Percentiles rank a stretch among this genome's conserved stretches.
Conservation (phyloP, 1,140 invertebrate species). For the Oryctes rhinoceros region DNA sequence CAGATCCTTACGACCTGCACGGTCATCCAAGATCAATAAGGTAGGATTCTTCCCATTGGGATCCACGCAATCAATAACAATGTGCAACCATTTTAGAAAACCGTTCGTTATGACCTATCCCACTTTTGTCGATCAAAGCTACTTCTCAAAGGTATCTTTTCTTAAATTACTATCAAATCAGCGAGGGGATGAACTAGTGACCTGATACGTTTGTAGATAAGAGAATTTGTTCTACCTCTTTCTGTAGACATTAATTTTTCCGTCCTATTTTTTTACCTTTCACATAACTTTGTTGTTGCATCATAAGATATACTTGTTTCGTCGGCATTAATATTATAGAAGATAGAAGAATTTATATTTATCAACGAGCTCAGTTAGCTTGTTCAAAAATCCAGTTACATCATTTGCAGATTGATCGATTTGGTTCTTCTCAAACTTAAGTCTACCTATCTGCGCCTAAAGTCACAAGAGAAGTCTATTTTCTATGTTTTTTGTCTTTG, state of each 20-base stretch:
- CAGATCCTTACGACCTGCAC: too few species aligned
- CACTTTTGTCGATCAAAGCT: constrained; percentile 42
- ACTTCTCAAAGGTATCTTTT: constrained; percentile 40
- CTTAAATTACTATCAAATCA: constrained; percentile 59
- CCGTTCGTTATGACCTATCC: constrained; percentile 47
- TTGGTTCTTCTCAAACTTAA: neutral
- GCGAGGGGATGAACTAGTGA: constrained; percentile 56
- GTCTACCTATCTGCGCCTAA: neutral
- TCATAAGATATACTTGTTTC: constrained; percentile 5
- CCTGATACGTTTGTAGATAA: constrained; percentile 59
- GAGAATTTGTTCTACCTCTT: constrained; percentile 54
- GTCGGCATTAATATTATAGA: constrained; percentile 29
- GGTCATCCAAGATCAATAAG: neutral
- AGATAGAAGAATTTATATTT: constrained; percentile 28
- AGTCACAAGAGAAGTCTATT: constrained; percentile 13
- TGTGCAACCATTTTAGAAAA: constrained; percentile 52
- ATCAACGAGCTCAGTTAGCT: neutral
- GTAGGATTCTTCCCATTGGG: too few species aligned
- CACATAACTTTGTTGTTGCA: neutral
- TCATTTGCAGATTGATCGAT: neutral
- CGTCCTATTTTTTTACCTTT: neutral
- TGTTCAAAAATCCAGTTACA: constrained; percentile 1
- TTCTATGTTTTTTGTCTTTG: neutral
- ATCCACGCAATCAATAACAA: too few species aligned
- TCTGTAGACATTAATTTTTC: constrained; percentile 52